Conservation (phyloP, 2,888 invertebrate genomes). For the Podotricha telesiphe region DNA sequence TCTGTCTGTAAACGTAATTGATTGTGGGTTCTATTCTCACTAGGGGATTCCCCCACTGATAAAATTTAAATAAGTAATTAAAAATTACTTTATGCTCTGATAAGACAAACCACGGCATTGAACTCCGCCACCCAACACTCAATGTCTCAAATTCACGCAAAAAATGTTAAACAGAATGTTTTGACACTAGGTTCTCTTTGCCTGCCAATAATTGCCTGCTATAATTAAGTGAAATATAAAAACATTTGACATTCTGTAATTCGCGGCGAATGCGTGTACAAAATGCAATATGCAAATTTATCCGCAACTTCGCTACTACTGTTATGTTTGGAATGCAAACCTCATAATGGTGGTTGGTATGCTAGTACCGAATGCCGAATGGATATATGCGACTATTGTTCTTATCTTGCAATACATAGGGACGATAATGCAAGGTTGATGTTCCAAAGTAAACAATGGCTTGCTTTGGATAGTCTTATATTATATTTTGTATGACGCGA, state of each 20-base stretch:
- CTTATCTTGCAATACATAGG: conserved; percentile 23
- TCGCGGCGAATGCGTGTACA: conserved; percentile 44
- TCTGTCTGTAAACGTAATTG: no score
- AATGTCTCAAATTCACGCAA: no score
- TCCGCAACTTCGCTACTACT: conserved; percentile 54
- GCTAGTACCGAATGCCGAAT: conserved; percentile 25
- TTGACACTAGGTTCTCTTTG: no score
- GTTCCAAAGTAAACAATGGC: conserved; percentile 17
- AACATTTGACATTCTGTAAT: conserved; percentile 17
- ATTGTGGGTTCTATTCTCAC: no score
- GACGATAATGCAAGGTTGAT: conserved; percentile 25
- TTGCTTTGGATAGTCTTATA: conserved; percentile 31
- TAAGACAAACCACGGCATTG: no score
- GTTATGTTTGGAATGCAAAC: conserved; percentile 57
- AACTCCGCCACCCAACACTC: no score
- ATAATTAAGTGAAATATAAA: conserved; percentile 1
- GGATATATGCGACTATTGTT: conserved; percentile 17
- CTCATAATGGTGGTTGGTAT: conserved; percentile 47
- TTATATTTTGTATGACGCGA: conserved; percentile 35
- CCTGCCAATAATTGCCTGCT: no score
- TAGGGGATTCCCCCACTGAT: no score
- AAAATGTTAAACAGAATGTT: no score
- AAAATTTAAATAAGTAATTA: no score
- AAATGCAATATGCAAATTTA: conserved; percentile 75
- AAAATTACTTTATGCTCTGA: no score